A percentile compares a stretch with the other conserved stretches of the same genome.
phyloP scores from a whole-genome alignment of 2,797 vertebrate genomes.

The Sternarchorhynchus goeldii region DNA sequence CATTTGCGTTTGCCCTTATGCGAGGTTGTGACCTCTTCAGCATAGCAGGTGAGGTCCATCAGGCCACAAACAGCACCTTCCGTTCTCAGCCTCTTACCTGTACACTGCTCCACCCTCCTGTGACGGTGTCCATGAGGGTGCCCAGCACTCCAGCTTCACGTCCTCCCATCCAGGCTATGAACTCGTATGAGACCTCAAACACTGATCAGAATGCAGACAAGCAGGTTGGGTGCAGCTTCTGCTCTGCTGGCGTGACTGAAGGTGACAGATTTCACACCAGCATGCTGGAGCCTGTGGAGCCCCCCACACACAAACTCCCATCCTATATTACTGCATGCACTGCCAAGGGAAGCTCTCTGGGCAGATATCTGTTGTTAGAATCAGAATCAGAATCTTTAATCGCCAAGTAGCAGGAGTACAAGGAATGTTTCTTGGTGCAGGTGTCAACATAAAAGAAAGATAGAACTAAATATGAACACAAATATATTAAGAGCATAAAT shows the following conservation, averaged over 20 bases:
- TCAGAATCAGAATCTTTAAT: no score
- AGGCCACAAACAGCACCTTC: no score
- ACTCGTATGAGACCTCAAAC: neutral
- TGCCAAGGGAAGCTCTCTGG: conserved; percentile 21
- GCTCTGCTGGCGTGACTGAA: conserved; percentile 24
- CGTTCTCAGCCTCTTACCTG: neutral
- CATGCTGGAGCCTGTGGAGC: conserved; percentile 26
- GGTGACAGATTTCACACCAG: conserved; percentile 54
- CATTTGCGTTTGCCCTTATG: no score
- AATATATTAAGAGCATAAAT: no score
- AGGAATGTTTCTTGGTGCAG: no score
- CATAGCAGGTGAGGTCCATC: no score
- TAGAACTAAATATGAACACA: no score
- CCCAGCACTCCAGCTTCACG: neutral
- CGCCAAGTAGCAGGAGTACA: no score
- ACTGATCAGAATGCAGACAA: conserved; percentile 12
- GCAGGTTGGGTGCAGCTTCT: conserved; percentile 14
- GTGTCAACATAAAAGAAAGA: no score
- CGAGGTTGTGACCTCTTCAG: no score
- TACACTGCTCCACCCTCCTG: neutral
- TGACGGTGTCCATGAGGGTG: no score
- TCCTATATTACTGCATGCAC: conserved; percentile 19
- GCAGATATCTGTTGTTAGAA: no score
- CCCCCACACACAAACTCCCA: neutral
- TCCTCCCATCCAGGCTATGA: neutral